Conservation (phyloP, 37 sponge, comb jelly and placozoan species). For the Beroe forskalii region DNA sequence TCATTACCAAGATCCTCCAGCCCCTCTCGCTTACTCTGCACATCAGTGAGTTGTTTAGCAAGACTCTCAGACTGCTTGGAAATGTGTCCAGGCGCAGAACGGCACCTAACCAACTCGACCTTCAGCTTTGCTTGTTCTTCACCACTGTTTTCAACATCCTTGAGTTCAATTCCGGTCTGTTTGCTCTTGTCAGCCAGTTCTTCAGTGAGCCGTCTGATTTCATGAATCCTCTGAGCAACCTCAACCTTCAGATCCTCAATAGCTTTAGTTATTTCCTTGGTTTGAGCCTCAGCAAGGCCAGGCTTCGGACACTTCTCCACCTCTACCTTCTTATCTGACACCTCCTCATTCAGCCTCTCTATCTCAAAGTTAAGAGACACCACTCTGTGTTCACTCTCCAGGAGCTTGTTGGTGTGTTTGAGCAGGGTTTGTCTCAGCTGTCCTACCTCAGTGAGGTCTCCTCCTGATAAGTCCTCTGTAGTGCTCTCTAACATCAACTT, state of each 20-base stretch:
- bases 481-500: slow-evolving; percentile 59
- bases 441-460: slow-evolving; percentile 64
- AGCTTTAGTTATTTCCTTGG: slow-evolving; percentile 54
- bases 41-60: slow-evolving; percentile 42
- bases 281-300: slow-evolving; percentile 35
- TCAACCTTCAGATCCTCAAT: slow-evolving; percentile 40
- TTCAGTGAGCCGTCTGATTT: slow-evolving; percentile 55
- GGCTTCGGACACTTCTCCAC: slow-evolving; percentile 65
- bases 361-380: slow-evolving; percentile 58
- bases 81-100: slow-evolving; percentile 55
- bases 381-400: slow-evolving; percentile 49
- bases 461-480: slow-evolving; percentile 39
- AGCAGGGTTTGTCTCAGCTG: slow-evolving; percentile 46
- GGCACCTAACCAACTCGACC: slow-evolving; percentile 51
- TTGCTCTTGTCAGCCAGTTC: slow-evolving; percentile 59
- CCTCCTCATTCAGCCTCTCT: slow-evolving; percentile 27
- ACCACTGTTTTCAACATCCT: slow-evolving; percentile 53
- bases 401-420: slow-evolving; percentile 54
- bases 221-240: slow-evolving; percentile 59
- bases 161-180: slow-evolving; percentile 14
- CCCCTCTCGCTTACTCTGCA: slow-evolving; percentile 27
- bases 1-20: slow-evolving; percentile 44
- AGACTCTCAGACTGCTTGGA: slow-evolving; percentile 43
- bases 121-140: slow-evolving; percentile 58
- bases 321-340: slow-evolving; percentile 35